These are phyloP conservation scores for Flabesymbios commensalis DNA, from an alignment of 2,888 invertebrate genomes.

Conservation along the genomic window DNA sequence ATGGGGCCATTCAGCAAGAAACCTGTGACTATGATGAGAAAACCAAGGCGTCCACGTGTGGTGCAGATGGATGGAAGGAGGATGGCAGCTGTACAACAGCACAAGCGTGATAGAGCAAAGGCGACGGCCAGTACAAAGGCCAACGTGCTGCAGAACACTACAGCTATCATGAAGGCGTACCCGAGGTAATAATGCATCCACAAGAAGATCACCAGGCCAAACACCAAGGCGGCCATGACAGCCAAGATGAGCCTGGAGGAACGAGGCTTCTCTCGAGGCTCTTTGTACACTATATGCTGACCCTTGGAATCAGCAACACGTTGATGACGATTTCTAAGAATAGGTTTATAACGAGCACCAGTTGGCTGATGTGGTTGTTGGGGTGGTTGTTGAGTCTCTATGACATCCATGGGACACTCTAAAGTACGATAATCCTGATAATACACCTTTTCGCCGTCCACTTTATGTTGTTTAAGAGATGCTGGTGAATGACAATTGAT, in stretches of 20 bases:
- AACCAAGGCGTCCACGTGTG: slow-evolving; percentile 32
- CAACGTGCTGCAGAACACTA: slow-evolving; percentile 10
- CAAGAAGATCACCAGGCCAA: slow-evolving; percentile 27
- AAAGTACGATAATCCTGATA: slow-evolving; percentile 31
- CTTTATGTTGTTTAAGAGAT: slow-evolving; percentile 1
- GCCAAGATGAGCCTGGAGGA: slow-evolving; percentile 20
- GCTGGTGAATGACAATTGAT: neutral
- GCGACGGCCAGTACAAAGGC: slow-evolving; percentile 19
- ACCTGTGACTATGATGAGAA: slow-evolving; percentile 33
- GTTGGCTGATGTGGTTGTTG: neutral
- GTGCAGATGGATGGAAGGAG: slow-evolving; percentile 34
- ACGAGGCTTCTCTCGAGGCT: slow-evolving; percentile 6
- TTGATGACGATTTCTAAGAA: slow-evolving; percentile 21
- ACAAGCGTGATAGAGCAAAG: slow-evolving; percentile 29
- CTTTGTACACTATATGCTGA: slow-evolving; percentile 23
- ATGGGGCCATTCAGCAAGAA: slow-evolving; percentile 36
- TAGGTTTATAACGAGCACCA: slow-evolving; percentile 18
- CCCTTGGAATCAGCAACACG: slow-evolving; percentile 14
- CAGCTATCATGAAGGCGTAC: slow-evolving; percentile 26
- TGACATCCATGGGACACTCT: slow-evolving; percentile 13
- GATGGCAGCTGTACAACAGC: slow-evolving; percentile 32
- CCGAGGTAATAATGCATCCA: slow-evolving; percentile 33
- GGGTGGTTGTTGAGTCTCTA: no score
- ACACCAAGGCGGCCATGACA: slow-evolving; percentile 27
- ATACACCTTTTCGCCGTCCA: neutral